Base-by-base conservation (phyloP, 2,888 invertebrate species). In the Diachrysia chrysitis region DNA sequence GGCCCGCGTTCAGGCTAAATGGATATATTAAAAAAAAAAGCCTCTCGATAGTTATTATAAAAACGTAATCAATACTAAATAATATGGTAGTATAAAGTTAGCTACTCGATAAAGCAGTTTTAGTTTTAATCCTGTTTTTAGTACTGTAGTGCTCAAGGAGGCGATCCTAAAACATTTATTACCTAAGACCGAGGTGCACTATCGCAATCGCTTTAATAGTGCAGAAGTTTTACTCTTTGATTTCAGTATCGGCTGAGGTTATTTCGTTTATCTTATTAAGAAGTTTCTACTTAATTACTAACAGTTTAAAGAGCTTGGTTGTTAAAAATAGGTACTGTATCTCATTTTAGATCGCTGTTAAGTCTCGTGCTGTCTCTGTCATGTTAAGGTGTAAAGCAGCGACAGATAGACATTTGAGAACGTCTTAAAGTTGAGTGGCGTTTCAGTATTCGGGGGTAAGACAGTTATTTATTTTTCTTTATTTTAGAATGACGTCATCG, bases 71-170 rank as follows among this genome's bases (percentile, higher is more conserved):
- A 19, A 5, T 19, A 19, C 17, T 10, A 48, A 19, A 48, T 19
- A 48, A 19, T 42, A 42, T 42, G 19, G 2, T 19, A 16, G 5
- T 10, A 19, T 48, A 17, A 48, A 48, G 19, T 19, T 48, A 29
- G 7, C n/a, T 48, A 29, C 6, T 53, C 25, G 1, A 21, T 19
- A 0, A n/a, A 53, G 6, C 53, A 14, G 48, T 60, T 60, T 4
- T 19, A 60, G 51, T 60, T 51, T 35, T 60, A 53, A 53, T 53
- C 10, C 10, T 16, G 16, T 60, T 60, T 53, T 9, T 25, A 58
- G 21, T 10, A 14, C 2, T 6, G 19, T 35, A 14, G 9, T 37
- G 10, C 60, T 19, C 7, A 16, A 10, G 35, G 3, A 16, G 5
- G 1, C 48, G 19, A 29, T 51, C 9, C 29, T 48, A 6, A 17